Evolutionary conservation across 1,140 invertebrate genomes (phyloP), one percentile per base, ranked within the genome.

Genomic region (Drosophila azteca): DNA sequence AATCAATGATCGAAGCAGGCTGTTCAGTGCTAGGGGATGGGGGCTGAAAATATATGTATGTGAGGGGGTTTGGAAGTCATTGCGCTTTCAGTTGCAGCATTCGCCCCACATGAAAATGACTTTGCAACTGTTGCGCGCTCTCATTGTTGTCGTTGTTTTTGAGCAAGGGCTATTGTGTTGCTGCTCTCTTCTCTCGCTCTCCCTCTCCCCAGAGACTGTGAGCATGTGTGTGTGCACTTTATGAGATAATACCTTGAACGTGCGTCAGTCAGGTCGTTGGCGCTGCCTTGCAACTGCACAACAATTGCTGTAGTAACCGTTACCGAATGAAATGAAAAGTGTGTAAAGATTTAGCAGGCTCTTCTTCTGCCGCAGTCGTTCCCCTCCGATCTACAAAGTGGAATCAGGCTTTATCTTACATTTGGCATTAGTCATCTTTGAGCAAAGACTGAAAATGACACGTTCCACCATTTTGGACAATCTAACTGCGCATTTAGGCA

Each of bases 221-320:
- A 11, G 29, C 55, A 39, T 60, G 17, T 60, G 41, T 64, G 48
- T 59, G 49, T 71, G 59, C 79, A 66, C 73, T 79, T 59, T 84
- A 80, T 90, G 87, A 83, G 87, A 90, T 90, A 90, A 90, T 90
- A 90, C 87, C 87, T 90, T 90, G 87, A 87, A 90, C 88, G 82
- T 88, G 82, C 79, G 88, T 83, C 87, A 81, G 77, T 51, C 85
- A 90, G 87, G 78, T 81, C 78, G 79, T 77, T 81, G 87, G 60
- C 83, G 83, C 79, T 72, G 35, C 11, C 11, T 87, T 77, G 74
- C 79, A 84, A 89, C 82, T 76, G 75, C 72, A 68, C 59, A 70
- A 68, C 70, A 80, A 69, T 55, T 79, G 55, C 31, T 52, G 39
- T 46, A 62, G 62, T 31, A 57, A 46, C 60, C 68, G 65, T 71